These are phyloP conservation scores for Augiades crinisus DNA, from an alignment of 2,888 invertebrate genomes.

Conservation along the genomic window DNA sequence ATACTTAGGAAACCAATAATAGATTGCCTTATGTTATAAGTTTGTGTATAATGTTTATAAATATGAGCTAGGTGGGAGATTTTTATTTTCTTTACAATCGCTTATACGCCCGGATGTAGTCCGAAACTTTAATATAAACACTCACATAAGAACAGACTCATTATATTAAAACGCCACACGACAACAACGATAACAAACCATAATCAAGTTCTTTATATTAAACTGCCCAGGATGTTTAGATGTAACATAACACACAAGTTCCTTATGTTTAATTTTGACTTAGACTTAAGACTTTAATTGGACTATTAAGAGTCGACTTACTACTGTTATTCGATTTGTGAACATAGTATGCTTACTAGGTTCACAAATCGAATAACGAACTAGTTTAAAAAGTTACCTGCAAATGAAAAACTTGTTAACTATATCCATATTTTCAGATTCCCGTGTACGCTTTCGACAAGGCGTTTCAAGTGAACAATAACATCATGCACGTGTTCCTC, in stretches of 20 bases:
- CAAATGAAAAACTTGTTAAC: too few species aligned
- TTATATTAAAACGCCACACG: conserved; percentile 54
- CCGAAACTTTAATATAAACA: conserved; percentile 9
- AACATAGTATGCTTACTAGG: too few species aligned
- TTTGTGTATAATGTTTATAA: too few species aligned
- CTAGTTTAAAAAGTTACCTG: too few species aligned
- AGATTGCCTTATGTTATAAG: conserved; percentile 21
- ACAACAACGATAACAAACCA: conserved; percentile 44
- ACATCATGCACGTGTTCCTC: conserved; percentile 85
- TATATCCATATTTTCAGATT: conserved; percentile 82
- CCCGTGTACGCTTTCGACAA: conserved; percentile 91
- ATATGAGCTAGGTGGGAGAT: conserved; percentile 27
- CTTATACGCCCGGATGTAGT: conserved; percentile 26
- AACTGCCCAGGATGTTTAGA: conserved; percentile 32
- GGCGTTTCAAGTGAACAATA: conserved; percentile 86
- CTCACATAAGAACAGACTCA: conserved; percentile 38
- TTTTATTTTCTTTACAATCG: conserved; percentile 26
- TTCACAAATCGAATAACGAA: too few species aligned
- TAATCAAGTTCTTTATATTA: conserved; percentile 30
- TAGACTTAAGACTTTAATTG: conserved; percentile 33
- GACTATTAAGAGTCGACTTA: conserved; percentile 36
- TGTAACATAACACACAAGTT: conserved; percentile 36
- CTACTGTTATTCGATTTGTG: too few species aligned
- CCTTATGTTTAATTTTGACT: conserved; percentile 38
- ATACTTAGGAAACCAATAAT: conserved; percentile 11